Evolutionary conservation across 2,797 vertebrate species (phyloP), one percentile per base, ranked within the genome.

Genomic region (Percopsis omiscomaycus): DNA sequence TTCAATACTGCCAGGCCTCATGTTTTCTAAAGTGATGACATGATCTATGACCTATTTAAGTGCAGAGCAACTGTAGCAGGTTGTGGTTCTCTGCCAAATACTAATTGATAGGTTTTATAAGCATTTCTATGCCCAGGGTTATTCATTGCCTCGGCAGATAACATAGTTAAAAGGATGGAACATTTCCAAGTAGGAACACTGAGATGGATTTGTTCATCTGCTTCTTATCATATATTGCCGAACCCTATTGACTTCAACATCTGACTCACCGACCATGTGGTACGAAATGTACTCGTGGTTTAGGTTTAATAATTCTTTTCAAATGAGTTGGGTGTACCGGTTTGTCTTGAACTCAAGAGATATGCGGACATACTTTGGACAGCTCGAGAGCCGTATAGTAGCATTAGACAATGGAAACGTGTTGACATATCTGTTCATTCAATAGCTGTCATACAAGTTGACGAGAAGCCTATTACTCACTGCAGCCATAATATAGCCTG

Each of bases 91-190:
- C 9, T 11, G 81, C 78, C 83, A 88, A 49, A 64, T 42, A 6
- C 30, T 75, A 77, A 79, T 81, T 79, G 73, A 75, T 57, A 61
- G 50, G 53, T 82, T 85, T 83, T 77, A 69, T 47, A 56, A 65
- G 70, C 72, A 73, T 78, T 50, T 74, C 71, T 77, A 69, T 64
- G 70, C 65, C 55, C 54, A 11, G 12, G 74, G 73, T 84, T 81
- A 86, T 70, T 81, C 76, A 80, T 87, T 81, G 88, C 37, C 37
- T 42, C 9, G 48, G 60, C 70, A 79, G 37, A 83, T 80, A 74
- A 81, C 66, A 73, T 49, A 69, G 15, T 50, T 30, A 48, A 48
- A 56, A 68, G 71, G 52, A 12, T 59, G 76, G 73, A 77, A 69
- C 30, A 47, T 57, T 56, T 82, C 59, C 69, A 65, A 69, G 48